A percentile compares a stretch with the other conserved stretches of the same genome.
Conservation (phyloP, 1,140 invertebrate species). For the Macrosteles quadrilineatus region DNA sequence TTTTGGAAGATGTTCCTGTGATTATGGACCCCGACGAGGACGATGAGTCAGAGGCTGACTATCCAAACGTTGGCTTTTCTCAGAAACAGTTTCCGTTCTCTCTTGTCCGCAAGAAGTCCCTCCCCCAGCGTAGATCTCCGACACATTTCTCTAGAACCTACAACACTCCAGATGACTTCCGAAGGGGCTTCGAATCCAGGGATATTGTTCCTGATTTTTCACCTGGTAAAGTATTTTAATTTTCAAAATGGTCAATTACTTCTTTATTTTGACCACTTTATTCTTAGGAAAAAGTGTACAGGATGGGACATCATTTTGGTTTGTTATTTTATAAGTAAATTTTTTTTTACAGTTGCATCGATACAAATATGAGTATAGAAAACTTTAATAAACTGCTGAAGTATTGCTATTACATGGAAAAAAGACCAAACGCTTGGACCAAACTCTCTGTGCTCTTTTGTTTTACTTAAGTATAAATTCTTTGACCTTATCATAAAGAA, state of each 20-base stretch:
- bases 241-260: neutral
- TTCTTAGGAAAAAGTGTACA: too few relatives aligned
- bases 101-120: constrained; percentile 23
- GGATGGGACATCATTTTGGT: too few relatives aligned
- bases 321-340: too few relatives aligned
- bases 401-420: too few relatives aligned
- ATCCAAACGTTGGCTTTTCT: constrained; percentile 11
- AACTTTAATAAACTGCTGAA: too few relatives aligned
- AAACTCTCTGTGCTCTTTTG: too few relatives aligned
- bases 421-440: too few relatives aligned
- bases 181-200: constrained; percentile 53
- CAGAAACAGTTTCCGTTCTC: constrained; percentile 19
- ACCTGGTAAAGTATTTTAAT: neutral
- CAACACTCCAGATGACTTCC: constrained; percentile 55
- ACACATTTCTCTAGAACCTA: constrained; percentile 44
- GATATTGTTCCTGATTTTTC: constrained; percentile 38
- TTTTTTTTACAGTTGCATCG: too few relatives aligned
- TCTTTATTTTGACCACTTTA: neutral
- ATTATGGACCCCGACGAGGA: neutral
- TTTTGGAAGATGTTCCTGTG: neutral
- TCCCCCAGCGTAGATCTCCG: constrained; percentile 14
- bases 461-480: too few relatives aligned
- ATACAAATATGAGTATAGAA: too few relatives aligned
- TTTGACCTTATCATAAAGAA: too few relatives aligned
- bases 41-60: neutral